Evolutionary conservation across 2,113 vertebrate species (phyloP).

Genomic region (Sprattus sprattus): DNA sequence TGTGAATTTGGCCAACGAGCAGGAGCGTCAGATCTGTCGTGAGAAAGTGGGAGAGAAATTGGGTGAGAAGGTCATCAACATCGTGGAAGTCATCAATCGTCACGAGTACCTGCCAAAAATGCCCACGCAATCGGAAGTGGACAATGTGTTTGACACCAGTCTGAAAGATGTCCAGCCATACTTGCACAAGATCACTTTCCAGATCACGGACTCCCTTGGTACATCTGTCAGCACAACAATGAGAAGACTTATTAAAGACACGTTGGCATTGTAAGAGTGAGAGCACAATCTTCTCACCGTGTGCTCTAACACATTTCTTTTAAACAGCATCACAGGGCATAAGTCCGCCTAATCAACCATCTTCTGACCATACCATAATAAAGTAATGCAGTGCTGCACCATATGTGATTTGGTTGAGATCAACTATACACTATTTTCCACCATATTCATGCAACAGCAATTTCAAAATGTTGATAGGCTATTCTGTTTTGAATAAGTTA

Average conservation of each 20-base stretch:
- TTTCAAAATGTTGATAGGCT: not conserved
- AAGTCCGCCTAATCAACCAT: not conserved
- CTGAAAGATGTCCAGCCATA: constrained; percentile 96
- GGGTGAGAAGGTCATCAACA: constrained; percentile 95
- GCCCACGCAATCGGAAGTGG: constrained; percentile 97
- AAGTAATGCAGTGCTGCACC: not conserved
- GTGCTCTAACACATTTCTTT: not conserved
- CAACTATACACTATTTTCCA: no score
- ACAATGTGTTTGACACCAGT: constrained; percentile 96
- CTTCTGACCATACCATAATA: not conserved
- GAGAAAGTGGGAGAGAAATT: constrained; percentile 98
- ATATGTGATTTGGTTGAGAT: no score
- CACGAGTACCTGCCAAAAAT: constrained; percentile 98
- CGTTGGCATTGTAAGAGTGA: constrained; percentile 80
- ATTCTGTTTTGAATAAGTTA: not conserved
- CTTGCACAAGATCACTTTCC: constrained; percentile 94
- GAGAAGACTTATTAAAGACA: constrained; percentile 97
- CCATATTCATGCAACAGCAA: not conserved
- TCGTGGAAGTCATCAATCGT: constrained; percentile 96
- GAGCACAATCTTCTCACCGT: not conserved
- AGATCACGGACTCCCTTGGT: constrained; percentile 92
- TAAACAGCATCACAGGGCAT: not conserved
- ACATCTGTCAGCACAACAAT: constrained; percentile 96
- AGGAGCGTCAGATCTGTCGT: constrained; percentile 95
- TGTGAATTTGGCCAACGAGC: constrained; percentile 91